Conservation (phyloP, 2,113 vertebrate species). For the Rhinoptilus africanus region DNA sequence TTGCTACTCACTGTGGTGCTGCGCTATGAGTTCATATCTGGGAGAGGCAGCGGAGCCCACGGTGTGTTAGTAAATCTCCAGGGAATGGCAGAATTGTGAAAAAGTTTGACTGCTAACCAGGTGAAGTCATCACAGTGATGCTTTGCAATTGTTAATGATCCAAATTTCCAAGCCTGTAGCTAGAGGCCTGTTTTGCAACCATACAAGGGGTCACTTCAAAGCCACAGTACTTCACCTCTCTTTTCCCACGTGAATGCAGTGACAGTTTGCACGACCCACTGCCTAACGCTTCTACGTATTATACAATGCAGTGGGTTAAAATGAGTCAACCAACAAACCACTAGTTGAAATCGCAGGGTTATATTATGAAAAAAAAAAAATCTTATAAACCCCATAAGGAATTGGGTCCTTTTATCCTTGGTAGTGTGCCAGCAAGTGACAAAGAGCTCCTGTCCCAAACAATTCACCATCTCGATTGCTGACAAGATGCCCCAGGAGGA, state of each 20-base stretch:
- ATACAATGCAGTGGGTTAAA: not conserved
- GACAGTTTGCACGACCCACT: not conserved
- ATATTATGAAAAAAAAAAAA: not conserved
- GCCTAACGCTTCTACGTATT: accelerated
- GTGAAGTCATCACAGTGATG: not conserved
- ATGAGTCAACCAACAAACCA: not conserved
- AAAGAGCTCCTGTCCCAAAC: not conserved
- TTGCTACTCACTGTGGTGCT: not conserved
- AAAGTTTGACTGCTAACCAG: not conserved
- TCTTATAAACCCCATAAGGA: not conserved
- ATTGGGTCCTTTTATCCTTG: not conserved
- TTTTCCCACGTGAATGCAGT: not conserved
- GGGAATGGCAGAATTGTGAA: not conserved
- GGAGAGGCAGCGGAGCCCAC: not conserved
- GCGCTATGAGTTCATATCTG: accelerated
- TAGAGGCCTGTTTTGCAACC: not conserved
- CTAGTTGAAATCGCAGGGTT: not conserved
- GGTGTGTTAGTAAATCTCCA: not conserved
- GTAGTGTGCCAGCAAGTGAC: not conserved
- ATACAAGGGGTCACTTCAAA: not conserved
- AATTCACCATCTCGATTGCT: not conserved
- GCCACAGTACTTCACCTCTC: not conserved
- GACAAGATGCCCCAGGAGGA: not conserved
- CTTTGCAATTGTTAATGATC: not conserved
- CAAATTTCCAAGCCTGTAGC: not conserved